Evolutionary conservation across 1,140 invertebrate genomes (phyloP), one percentile per base, ranked within the genome.

Genomic region (Augochlora pura): DNA sequence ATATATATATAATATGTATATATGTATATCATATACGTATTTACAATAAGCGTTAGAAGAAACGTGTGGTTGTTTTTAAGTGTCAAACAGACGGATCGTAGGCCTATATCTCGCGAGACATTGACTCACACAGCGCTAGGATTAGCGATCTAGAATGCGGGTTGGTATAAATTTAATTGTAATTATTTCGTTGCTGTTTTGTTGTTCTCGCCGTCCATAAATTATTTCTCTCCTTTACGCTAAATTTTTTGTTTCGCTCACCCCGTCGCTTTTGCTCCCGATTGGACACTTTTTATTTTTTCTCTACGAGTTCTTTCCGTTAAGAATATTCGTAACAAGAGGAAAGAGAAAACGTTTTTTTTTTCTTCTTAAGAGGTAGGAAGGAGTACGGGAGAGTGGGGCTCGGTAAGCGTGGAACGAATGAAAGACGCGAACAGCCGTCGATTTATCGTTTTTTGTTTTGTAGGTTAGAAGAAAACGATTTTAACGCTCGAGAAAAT

Each of bases 21-120:
- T 64, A 72, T 63, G n/a, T 21, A 67, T 78, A 65, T 78, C n/a
- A 65, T 78, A 65, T 78, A 79, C n/a, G n/a, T 79, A 79, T 75
- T 76, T 68, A 80, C 65, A 80, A 72, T 75, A 75, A 68, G 46
- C 74, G 72, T 80, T 66, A 52, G 72, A 76, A 80, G 65, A 80
- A 75, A 54, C 1, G 42, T 46, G 42, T 46, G 42, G 12, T 9
- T 46, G 62, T 39, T 46, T 64, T 62, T 72, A 64, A 32, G 32
- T 71, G 52, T 82, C 46, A 18, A 57, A 73, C 18, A 67, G 76
- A 78, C 76, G 70, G 81, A 83, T 52, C 78, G 83, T 85, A 85
- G 83, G 83, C 83, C 82, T 85, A 85, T 84, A 85, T 84, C 72
- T 85, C 79, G 65, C 79, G 79, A 81, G 68, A 85, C 74, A 84